These are phyloP conservation scores for Dysmachus trigonus DNA, from an alignment of 2,888 invertebrate species.

Conservation along the genomic window DNA sequence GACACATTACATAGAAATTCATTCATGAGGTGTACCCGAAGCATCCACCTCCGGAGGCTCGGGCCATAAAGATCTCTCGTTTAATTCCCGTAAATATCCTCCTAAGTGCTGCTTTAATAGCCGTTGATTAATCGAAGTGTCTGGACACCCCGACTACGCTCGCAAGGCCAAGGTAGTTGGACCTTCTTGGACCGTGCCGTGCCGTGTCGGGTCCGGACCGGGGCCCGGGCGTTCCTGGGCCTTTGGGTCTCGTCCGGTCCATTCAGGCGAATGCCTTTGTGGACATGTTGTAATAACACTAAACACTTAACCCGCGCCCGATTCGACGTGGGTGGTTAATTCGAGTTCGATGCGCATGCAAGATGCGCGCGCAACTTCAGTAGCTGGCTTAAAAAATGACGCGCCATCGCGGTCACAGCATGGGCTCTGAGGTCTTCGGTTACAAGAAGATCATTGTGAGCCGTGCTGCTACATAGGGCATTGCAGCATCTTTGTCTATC, in stretches of 20 bases:
- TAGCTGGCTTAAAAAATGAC: conserved; percentile 43
- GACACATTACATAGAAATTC: conserved; percentile 42
- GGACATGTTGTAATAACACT: conserved; percentile 47
- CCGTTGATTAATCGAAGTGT: conserved; percentile 63
- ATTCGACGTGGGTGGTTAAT: conserved; percentile 48
- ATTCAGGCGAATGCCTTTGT: conserved; percentile 27
- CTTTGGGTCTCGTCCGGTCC: no score
- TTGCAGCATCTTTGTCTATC: conserved; percentile 24
- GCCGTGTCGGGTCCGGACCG: neutral
- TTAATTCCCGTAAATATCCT: conserved; percentile 61
- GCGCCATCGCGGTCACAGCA: conserved; percentile 46
- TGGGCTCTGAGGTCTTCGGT: conserved; percentile 19
- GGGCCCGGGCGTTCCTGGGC: neutral
- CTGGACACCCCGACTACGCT: conserved; percentile 52
- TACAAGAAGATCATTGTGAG: neutral
- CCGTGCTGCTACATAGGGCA: neutral
- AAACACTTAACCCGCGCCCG: conserved; percentile 47
- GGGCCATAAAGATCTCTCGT: conserved; percentile 53
- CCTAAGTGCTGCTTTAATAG: conserved; percentile 61
- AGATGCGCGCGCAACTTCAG: conserved; percentile 44
- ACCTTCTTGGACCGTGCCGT: neutral
- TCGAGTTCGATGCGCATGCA: conserved; percentile 44
- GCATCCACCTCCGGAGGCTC: conserved; percentile 25
- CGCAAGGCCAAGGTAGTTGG: conserved; percentile 42
- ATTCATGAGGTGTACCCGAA: conserved; percentile 35